Evolutionary conservation across 2,113 vertebrate genomes (phyloP).

Genomic region (Marmota flaviventris): DNA sequence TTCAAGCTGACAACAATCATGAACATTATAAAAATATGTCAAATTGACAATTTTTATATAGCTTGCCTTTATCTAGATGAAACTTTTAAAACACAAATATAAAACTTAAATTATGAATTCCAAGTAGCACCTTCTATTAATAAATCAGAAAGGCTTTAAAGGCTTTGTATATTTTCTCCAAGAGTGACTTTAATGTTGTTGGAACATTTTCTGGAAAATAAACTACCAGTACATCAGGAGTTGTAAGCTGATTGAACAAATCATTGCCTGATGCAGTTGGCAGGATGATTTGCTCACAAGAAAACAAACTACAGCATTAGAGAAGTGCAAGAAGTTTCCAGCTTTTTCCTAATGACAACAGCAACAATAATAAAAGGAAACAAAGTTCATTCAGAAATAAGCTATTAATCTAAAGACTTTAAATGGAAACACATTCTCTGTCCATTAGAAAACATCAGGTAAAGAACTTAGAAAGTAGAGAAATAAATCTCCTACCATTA

Average conservation of each 20-base stretch:
- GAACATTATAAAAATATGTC: conserved; percentile 46
- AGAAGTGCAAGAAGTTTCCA: neutral
- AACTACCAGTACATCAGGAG: neutral
- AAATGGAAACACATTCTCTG: neutral
- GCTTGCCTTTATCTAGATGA: neutral
- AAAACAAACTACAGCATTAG: neutral
- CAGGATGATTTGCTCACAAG: neutral
- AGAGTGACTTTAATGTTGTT: conserved; percentile 36
- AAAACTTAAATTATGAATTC: conserved; percentile 60
- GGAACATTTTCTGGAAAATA: conserved; percentile 42
- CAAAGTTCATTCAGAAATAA: conserved; percentile 53
- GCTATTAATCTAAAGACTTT: conserved; percentile 47
- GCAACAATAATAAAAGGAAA: conserved; percentile 21
- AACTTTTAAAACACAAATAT: conserved; percentile 39
- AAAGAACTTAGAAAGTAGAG: conserved; percentile 42
- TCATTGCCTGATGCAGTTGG: neutral
- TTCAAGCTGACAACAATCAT: neutral
- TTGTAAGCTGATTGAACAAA: neutral
- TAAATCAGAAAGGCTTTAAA: conserved; percentile 32
- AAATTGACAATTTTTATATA: neutral
- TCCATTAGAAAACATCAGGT: neutral
- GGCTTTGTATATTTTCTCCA: conserved; percentile 40
- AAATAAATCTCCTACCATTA: neutral
- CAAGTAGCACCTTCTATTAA: conserved; percentile 38
- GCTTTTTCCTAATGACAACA: conserved; percentile 40